Conservation (phyloP, 2,113 vertebrate genomes). For the Furnarius figulus region DNA sequence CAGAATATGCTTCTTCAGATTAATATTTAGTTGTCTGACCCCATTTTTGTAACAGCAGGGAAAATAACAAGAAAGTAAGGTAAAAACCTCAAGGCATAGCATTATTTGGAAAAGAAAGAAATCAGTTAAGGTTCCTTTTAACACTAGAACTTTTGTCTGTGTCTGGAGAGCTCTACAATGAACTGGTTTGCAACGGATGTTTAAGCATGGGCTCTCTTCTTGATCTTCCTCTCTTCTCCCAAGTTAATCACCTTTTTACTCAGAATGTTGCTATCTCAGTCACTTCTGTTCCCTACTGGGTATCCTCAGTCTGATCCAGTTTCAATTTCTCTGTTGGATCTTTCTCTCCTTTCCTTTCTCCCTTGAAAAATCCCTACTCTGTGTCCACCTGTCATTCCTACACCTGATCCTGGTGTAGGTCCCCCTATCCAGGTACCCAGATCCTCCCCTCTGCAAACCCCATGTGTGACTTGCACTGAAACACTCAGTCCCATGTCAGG, state of each 20-base stretch:
- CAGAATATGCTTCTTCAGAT: neutral
- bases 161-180: neutral
- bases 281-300: neutral
- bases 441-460: neutral
- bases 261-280: neutral
- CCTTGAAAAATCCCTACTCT: neutral
- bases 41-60: neutral
- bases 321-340: neutral
- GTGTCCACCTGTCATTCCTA: neutral
- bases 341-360: neutral
- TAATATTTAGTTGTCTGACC: neutral
- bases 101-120: neutral
- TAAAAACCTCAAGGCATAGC: neutral
- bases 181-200: neutral
- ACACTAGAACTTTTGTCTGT: neutral
- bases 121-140: neutral
- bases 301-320: neutral
- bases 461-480: neutral
- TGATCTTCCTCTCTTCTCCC: neutral
- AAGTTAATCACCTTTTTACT: neutral
- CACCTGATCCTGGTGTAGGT: neutral
- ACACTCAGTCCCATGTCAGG: rapidly evolving
- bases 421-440: neutral
- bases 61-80: neutral
- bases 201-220: neutral